These are phyloP conservation scores for Acholoe squamosa DNA, from an alignment of 2,888 invertebrate genomes.

Conservation along the genomic window DNA sequence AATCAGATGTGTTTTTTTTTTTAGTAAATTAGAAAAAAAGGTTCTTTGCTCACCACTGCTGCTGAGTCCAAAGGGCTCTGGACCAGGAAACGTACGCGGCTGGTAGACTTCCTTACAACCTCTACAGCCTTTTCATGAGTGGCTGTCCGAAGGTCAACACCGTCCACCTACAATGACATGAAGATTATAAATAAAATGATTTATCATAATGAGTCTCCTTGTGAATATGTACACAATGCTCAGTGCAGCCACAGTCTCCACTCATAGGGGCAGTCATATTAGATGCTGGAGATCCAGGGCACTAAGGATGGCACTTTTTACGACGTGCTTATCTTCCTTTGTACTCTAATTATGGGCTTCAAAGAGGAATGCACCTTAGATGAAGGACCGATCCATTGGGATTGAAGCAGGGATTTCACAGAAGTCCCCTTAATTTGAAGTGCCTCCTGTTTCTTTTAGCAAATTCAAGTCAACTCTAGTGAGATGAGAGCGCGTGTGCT, in stretches of 20 bases:
- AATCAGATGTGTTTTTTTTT: too few relatives aligned
- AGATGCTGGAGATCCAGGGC: background rate
- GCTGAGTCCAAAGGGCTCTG: conserved; percentile 85
- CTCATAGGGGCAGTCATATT: too few relatives aligned
- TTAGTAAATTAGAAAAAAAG: too few relatives aligned
- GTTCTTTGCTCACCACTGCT: conserved; percentile 60
- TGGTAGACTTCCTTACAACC: conserved; percentile 94
- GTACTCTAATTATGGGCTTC: too few relatives aligned
- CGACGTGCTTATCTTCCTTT: too few relatives aligned
- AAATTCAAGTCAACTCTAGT: too few relatives aligned
- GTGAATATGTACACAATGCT: background rate
- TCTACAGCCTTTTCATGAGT: conserved; percentile 97
- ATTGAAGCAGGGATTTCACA: too few relatives aligned
- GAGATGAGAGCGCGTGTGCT: too few relatives aligned
- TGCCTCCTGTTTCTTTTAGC: too few relatives aligned
- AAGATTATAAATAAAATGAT: background rate
- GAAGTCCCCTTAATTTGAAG: too few relatives aligned
- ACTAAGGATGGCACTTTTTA: too few relatives aligned
- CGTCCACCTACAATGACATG: conserved; percentile 88
- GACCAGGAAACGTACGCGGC: conserved; percentile 94
- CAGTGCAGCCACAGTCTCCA: background rate
- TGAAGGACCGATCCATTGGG: background rate
- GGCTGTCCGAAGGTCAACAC: conserved; percentile 93
- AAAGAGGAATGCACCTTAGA: background rate
- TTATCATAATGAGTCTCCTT: background rate